phyloP scores from a whole-genome alignment of 2,888 invertebrate genomes.

The Brachynemurus nebulosus region DNA sequence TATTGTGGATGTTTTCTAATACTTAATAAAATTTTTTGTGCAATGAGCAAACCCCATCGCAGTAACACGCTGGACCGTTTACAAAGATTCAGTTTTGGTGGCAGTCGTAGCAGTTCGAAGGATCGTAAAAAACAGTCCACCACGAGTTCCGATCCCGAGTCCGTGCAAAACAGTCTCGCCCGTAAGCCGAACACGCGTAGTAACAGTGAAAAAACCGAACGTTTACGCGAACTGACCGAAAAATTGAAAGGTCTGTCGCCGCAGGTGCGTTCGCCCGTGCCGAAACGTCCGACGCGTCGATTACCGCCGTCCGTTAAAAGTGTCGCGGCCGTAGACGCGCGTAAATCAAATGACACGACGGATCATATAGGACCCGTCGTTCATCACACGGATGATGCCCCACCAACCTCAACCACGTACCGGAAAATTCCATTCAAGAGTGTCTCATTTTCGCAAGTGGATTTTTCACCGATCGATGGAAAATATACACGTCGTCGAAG shows the following conservation, averaged over 20 bases:
- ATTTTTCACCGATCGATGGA: conserved; percentile 50
- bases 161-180: too few species aligned
- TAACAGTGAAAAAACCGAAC: conserved; percentile 52
- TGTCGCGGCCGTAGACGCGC: background rate
- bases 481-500: conserved; percentile 33
- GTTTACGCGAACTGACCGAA: conserved; percentile 62
- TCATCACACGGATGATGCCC: conserved; percentile 23
- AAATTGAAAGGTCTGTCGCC: conserved; percentile 44
- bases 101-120: background rate
- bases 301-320: conserved; percentile 20
- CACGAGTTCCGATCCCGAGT: conserved; percentile 32
- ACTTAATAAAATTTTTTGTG: background rate
- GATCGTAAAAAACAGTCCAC: conserved; percentile 2
- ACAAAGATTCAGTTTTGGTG: conserved; percentile 8
- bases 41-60: conserved; percentile 9
- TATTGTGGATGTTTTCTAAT: too few species aligned
- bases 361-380: conserved; percentile 36
- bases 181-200: conserved; percentile 12
- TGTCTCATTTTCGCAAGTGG: conserved; percentile 79
- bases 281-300: conserved; percentile 26
- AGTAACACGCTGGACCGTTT: conserved; percentile 8
- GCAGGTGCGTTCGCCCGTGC: conserved; percentile 23
- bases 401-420: conserved; percentile 14
- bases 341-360: conserved; percentile 35
- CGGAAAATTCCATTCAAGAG: conserved; percentile 63